These are phyloP conservation scores for Tetraneura akinire DNA, from an alignment of 1,140 invertebrate genomes.

Conservation along the genomic window DNA sequence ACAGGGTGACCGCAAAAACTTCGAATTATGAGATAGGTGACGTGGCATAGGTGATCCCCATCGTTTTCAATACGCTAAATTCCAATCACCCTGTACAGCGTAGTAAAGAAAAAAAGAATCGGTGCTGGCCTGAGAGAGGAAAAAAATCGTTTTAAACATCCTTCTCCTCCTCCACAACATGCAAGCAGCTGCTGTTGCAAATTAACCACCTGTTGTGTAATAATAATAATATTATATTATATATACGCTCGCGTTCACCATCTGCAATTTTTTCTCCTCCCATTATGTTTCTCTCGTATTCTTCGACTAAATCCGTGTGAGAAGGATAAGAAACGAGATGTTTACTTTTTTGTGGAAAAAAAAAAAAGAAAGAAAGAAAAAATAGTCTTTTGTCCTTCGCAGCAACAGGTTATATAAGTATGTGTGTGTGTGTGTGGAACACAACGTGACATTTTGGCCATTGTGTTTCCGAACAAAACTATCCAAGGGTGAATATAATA, in stretches of 20 bases:
- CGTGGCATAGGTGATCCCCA: too few relatives aligned
- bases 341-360: slow-evolving; percentile 9
- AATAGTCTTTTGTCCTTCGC: slow-evolving; percentile 29
- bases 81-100: neutral
- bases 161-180: neutral
- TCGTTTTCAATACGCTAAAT: too few relatives aligned
- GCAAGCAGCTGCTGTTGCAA: slow-evolving; percentile 30
- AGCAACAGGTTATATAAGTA: slow-evolving; percentile 31
- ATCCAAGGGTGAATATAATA: neutral
- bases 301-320: slow-evolving; percentile 28
- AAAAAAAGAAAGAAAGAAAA: too few relatives aligned
- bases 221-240: too few relatives aligned
- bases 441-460: neutral
- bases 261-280: slow-evolving; percentile 43
- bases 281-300: neutral
- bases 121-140: slow-evolving; percentile 6
- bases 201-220: slow-evolving; percentile 49
- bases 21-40: too few relatives aligned
- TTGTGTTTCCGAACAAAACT: slow-evolving; percentile 15
- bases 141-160: slow-evolving; percentile 27
- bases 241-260: neutral
- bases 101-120: neutral
- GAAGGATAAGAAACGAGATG: slow-evolving; percentile 26
- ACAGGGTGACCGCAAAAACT: too few relatives aligned
- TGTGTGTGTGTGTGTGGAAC: neutral